These are phyloP conservation scores for Barnardius zonarius DNA, from an alignment of 2,113 vertebrate species.

Conservation along the genomic window DNA sequence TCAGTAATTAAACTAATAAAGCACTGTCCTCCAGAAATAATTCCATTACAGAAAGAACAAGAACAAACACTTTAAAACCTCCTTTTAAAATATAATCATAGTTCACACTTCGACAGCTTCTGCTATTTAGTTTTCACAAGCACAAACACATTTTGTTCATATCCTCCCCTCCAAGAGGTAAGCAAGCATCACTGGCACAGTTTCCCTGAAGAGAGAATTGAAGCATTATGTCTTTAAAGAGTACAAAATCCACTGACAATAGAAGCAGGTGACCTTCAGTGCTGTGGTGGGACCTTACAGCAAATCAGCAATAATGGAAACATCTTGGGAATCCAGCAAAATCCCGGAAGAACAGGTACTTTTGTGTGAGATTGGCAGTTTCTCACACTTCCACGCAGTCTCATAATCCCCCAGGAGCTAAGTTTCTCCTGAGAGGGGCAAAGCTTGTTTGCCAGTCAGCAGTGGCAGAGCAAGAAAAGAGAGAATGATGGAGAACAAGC, in stretches of 20 bases:
- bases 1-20: constrained; percentile 54
- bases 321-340: constrained; percentile 7
- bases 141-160: constrained; percentile 3
- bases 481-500: not conserved
- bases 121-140: constrained; percentile 34
- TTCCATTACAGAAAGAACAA: constrained; percentile 40
- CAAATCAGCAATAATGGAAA: not conserved
- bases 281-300: not conserved
- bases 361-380: not conserved
- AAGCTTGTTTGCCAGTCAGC: not conserved
- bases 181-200: not conserved
- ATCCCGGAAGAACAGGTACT: not conserved
- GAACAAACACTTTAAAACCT: constrained; percentile 26
- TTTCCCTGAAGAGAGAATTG: not conserved
- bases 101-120: not conserved
- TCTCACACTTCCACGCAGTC: not conserved
- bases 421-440: not conserved
- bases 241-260: not conserved
- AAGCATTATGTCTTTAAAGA: not conserved
- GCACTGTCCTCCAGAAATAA: constrained; percentile 53
- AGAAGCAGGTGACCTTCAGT: not conserved
- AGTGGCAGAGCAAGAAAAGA: not conserved
- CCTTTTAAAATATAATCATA: constrained; percentile 34
- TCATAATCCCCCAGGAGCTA: not conserved
- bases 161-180: not conserved